Percentiles rank a stretch among this genome's conserved stretches.
These are phyloP conservation scores for Papilio aristodemus DNA, from an alignment of 1,140 invertebrate species.

Conservation along the genomic window DNA sequence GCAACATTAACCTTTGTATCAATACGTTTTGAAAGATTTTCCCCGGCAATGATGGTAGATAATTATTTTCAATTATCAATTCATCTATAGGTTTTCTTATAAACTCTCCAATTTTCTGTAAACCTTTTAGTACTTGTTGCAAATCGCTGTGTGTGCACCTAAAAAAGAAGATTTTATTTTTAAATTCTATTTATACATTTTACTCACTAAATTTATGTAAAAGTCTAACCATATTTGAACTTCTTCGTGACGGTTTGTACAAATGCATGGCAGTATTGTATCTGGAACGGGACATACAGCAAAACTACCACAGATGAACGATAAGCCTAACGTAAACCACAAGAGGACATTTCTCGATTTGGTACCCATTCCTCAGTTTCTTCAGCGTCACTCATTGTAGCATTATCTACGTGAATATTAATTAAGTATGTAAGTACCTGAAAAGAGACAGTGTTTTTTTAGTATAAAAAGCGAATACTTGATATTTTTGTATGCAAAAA, in stretches of 20 bases:
- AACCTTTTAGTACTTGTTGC: constrained; percentile 85
- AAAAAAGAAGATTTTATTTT: constrained; percentile 44
- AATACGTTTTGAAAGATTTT: constrained; percentile 87
- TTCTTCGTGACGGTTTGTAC: constrained; percentile 83
- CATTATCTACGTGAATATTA: constrained; percentile 42
- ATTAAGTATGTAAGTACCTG: not conserved
- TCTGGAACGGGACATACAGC: constrained; percentile 83
- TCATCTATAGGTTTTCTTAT: constrained; percentile 89
- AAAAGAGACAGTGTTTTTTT: no score
- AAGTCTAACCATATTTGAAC: constrained; percentile 85
- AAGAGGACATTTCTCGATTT: constrained; percentile 53
- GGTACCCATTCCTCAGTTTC: constrained; percentile 62
- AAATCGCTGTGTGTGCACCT: constrained; percentile 94
- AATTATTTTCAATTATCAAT: constrained; percentile 92
- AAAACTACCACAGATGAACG: constrained; percentile 41
- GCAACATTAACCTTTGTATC: constrained; percentile 89
- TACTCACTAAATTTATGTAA: constrained; percentile 6
- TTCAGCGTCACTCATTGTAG: constrained; percentile 64
- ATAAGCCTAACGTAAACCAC: constrained; percentile 52
- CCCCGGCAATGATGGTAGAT: constrained; percentile 89
- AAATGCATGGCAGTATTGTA: constrained; percentile 85
- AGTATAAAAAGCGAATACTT: not conserved
- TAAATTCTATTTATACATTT: not conserved
- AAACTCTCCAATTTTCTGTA: constrained; percentile 86
- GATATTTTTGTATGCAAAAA: constrained; percentile 11